Conservation (phyloP, 2,888 invertebrate genomes). For the Himalopsyche tibetana region DNA sequence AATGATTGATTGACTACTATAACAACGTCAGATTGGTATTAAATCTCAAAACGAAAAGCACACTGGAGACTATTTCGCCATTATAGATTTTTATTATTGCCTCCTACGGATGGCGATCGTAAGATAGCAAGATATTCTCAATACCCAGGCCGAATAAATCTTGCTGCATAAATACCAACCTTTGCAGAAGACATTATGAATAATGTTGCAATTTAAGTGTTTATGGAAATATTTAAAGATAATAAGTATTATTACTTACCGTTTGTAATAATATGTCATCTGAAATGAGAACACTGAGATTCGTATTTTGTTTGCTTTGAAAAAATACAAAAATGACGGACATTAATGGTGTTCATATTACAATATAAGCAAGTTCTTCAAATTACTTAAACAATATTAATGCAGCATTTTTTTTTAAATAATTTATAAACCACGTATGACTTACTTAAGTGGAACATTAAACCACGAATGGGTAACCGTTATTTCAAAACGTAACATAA, state of each 20-base stretch:
- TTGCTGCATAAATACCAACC: slow-evolving; percentile 27
- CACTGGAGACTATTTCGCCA: too few species aligned
- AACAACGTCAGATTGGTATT: too few species aligned
- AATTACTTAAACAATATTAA: too few species aligned
- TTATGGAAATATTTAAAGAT: slow-evolving; percentile 38
- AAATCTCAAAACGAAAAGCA: too few species aligned
- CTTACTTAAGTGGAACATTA: too few species aligned
- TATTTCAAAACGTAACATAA: too few species aligned
- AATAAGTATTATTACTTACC: slow-evolving; percentile 28
- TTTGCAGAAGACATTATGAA: background rate
- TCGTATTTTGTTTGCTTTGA: slow-evolving; percentile 21
- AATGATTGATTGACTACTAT: too few species aligned
- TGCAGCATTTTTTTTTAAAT: too few species aligned
- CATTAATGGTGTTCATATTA: background rate
- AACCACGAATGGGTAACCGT: too few species aligned
- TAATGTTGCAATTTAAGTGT: slow-evolving; percentile 34
- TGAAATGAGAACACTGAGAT: slow-evolving; percentile 25
- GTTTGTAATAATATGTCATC: slow-evolving; percentile 38
- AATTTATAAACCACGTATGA: too few species aligned
- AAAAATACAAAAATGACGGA: background rate
- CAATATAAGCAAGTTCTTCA: background rate
- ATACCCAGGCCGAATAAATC: background rate
- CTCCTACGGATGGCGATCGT: background rate
- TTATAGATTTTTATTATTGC: background rate
- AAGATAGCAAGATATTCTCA: background rate